phyloP scores from a whole-genome alignment of 1,140 invertebrate species.

The Eriocheir sinensis region DNA sequence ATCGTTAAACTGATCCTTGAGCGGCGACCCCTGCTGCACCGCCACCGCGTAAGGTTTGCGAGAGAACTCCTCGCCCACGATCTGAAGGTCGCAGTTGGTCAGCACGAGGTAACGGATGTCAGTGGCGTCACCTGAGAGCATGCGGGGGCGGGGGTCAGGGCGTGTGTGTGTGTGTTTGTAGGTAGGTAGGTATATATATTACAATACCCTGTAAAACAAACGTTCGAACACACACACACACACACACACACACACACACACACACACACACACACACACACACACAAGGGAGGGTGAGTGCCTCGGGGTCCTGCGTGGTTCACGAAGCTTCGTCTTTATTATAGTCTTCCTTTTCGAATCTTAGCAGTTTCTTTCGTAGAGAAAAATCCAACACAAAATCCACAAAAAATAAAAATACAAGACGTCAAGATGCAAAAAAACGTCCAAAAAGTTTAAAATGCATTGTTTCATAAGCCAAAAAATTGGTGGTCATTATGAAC shows the following conservation, averaged over 20 bases:
- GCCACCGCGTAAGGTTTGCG: slow-evolving; percentile 98
- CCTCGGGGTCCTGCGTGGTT: too few species aligned
- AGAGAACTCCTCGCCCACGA: slow-evolving; percentile 97
- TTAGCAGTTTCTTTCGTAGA: too few species aligned
- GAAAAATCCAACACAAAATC: too few species aligned
- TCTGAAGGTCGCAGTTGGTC: slow-evolving; percentile 94
- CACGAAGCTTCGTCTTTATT: too few species aligned
- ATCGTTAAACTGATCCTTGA: slow-evolving; percentile 95
- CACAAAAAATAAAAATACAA: background rate
- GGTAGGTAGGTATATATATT: background rate
- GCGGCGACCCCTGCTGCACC: slow-evolving; percentile 96
- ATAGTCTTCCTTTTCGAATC: too few species aligned
- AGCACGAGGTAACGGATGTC: slow-evolving; percentile 93
- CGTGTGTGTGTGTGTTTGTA: slow-evolving; percentile 19
- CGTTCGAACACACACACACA: background rate
- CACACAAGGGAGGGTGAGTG: background rate
- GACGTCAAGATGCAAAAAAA: background rate
- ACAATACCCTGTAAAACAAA: background rate
- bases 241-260: background rate
- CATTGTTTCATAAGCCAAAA: background rate
- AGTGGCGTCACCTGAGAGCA: slow-evolving; percentile 90
- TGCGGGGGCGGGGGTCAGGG: background rate
- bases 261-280: background rate
- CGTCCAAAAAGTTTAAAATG: background rate
- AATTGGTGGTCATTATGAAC: background rate